A percentile compares a stretch with the other conserved stretches of the same genome.
These are phyloP conservation scores for Bombus fervidus DNA, from an alignment of 1,140 invertebrate species.

Conservation along the genomic window DNA sequence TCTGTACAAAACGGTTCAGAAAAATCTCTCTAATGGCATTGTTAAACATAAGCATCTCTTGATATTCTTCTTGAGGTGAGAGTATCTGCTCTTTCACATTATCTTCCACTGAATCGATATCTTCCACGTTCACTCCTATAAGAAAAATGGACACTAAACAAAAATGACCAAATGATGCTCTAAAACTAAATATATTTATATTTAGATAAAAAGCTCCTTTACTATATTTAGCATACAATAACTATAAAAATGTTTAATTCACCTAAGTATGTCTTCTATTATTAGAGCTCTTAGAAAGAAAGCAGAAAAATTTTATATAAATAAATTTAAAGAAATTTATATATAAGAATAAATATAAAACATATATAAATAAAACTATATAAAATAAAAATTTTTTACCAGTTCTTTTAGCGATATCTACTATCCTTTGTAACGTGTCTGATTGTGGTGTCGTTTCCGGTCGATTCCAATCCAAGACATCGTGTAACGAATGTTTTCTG, in stretches of 20 bases:
- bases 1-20: slow-evolving; percentile 97
- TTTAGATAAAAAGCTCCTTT: background rate
- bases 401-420: slow-evolving; percentile 90
- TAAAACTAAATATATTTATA: background rate
- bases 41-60: slow-evolving; percentile 95
- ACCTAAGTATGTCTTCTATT: background rate
- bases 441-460: slow-evolving; percentile 84
- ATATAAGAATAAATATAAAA: background rate
- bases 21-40: slow-evolving; percentile 96
- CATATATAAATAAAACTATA: slow-evolving; percentile 29
- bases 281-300: background rate
- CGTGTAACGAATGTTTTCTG: slow-evolving; percentile 89
- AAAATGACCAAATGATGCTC: background rate
- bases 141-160: slow-evolving; percentile 23
- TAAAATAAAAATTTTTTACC: slow-evolving; percentile 77
- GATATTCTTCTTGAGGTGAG: slow-evolving; percentile 88
- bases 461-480: slow-evolving; percentile 87
- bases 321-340: background rate
- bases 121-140: slow-evolving; percentile 84
- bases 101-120: slow-evolving; percentile 84
- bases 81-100: slow-evolving; percentile 83
- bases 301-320: background rate
- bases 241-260: too few relatives aligned
- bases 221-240: background rate
- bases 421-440: slow-evolving; percentile 90